These are phyloP conservation scores for Gallinago media DNA, from an alignment of 2,113 vertebrate species.

Conservation along the genomic window DNA sequence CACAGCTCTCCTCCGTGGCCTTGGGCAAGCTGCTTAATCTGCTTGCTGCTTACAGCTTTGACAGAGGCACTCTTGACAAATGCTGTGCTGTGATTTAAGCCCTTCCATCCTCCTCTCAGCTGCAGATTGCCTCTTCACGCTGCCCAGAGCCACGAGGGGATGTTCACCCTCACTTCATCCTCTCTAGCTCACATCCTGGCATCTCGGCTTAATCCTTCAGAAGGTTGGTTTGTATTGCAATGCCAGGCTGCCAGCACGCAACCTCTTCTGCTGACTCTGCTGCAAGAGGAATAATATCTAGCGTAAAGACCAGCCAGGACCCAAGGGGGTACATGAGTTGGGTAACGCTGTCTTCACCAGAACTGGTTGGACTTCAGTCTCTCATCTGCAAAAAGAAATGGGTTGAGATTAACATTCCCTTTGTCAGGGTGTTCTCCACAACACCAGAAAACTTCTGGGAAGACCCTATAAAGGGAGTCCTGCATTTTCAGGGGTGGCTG, in stretches of 20 bases:
- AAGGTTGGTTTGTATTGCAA: neutral
- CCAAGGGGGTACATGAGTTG: neutral
- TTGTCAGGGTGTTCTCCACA: neutral
- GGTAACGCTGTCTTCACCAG: neutral
- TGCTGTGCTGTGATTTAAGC: neutral
- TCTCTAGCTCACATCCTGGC: neutral
- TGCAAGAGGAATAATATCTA: neutral
- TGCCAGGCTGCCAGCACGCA: neutral
- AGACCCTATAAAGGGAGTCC: neutral
- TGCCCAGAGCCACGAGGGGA: neutral
- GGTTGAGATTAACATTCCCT: neutral
- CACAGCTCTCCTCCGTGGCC: neutral
- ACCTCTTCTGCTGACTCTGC: neutral
- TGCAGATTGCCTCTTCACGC: neutral
- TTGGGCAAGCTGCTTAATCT: neutral
- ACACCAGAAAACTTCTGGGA: neutral
- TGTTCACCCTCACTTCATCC: neutral
- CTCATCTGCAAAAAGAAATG: neutral
- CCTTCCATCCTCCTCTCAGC: neutral
- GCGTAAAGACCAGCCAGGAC: neutral
- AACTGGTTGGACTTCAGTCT: neutral
- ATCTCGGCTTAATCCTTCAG: neutral
- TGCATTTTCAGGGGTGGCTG: neutral
- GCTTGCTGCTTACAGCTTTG: neutral
- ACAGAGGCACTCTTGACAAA: fast-evolving